Base-by-base conservation (phyloP, 2,888 invertebrate genomes). In the Tribolium freemani region DNA sequence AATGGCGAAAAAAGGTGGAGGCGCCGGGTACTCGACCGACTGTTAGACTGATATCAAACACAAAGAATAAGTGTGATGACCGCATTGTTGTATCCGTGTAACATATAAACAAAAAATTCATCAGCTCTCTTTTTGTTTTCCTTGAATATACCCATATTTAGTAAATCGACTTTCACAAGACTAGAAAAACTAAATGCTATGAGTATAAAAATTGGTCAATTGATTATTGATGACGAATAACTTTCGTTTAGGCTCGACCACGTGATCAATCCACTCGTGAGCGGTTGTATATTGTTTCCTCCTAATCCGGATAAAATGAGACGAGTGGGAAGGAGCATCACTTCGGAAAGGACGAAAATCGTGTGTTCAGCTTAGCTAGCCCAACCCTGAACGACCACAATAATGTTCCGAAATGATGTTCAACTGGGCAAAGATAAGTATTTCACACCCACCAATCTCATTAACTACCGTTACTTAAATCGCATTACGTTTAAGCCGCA, bases 371-470 rank as follows among this genome's bases (percentile, higher is more conserved):
- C 26, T 60, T 10, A 60, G 60, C 11, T 60, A 48, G 51, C 38
- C 63, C 63, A 51, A 38, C 63, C 63, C 63, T 51, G 38, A 63
- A 60, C 8, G 48, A 20, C 60, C 48, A 48, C 60, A 60, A 60
- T 60, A 63, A 63, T 38, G 63, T 63, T 51, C 51, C 30, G 38
- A 63, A 63, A 63, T 63, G 50, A 63, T 63, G 51, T 63, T 63
- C 51, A 63, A 51, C 54, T 66, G 54, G 66, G 46, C 54, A 54
- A 54, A 21, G 50, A 54, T 66, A 66, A 66, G 54, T 66, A 66
- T 54, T 26, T 11, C 60, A 60, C 44, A 50, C 38, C 63, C 38
- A 51, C 38, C 11, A 63, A 63, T 31, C 51, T 38, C 50, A 31
- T 51, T 51, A 38, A 31, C 31, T 50, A 48, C 61, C 16, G 44